Conservation (phyloP, 2,888 invertebrate genomes). For the Latrodectus hesperus region DNA sequence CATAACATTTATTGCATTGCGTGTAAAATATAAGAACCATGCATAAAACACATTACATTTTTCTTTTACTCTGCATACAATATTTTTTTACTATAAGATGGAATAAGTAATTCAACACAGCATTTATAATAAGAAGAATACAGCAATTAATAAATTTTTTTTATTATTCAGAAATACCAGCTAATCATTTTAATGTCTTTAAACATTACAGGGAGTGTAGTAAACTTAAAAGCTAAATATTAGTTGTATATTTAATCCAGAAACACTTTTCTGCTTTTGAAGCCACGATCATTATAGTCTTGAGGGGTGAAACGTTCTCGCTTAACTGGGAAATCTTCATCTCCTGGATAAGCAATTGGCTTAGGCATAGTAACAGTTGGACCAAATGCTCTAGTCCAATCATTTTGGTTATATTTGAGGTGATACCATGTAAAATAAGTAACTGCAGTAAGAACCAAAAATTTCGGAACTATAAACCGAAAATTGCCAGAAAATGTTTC, state of each 20-base stretch:
- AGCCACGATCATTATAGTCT: constrained; percentile 84
- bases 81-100: too few relatives aligned
- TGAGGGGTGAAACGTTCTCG: constrained; percentile 74
- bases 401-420: constrained; percentile 85
- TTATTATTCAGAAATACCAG: too few relatives aligned
- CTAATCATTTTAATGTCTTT: too few relatives aligned
- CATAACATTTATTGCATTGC: too few relatives aligned
- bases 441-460: constrained; percentile 77
- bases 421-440: constrained; percentile 82
- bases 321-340: constrained; percentile 55
- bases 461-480: constrained; percentile 82
- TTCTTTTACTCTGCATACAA: too few relatives aligned
- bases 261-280: constrained; percentile 77
- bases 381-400: constrained; percentile 53
- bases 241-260: constrained; percentile 17
- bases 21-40: too few relatives aligned
- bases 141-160: too few relatives aligned
- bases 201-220: too few relatives aligned
- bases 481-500: constrained; percentile 78
- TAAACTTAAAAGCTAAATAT: background rate
- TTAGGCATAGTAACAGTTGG: constrained; percentile 11
- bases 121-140: too few relatives aligned
- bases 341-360: constrained; percentile 56
- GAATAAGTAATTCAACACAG: too few relatives aligned
- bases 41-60: too few relatives aligned